Percentiles rank a stretch among this genome's conserved stretches.
Conservation (phyloP, 2,113 vertebrate genomes). For the Osmerus eperlanus region DNA sequence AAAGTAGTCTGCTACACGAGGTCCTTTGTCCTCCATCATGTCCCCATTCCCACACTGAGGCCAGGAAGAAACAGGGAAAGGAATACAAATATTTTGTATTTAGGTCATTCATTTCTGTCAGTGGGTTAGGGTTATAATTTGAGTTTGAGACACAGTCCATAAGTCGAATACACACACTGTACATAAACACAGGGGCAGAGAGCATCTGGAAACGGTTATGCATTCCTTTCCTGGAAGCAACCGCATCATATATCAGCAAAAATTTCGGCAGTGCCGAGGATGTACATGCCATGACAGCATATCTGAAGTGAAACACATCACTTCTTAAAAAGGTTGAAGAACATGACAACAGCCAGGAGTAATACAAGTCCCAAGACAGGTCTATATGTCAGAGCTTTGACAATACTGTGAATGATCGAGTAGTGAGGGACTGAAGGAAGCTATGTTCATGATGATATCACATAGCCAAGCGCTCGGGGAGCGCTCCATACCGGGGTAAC, state of each 20-base stretch:
- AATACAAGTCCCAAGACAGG: not conserved
- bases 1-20: constrained; percentile 98
- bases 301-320: constrained; percentile 56
- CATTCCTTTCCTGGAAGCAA: constrained; percentile 52
- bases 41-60: constrained; percentile 79
- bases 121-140: too few relatives aligned
- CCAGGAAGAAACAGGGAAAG: constrained; percentile 46
- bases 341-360: constrained; percentile 15
- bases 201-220: constrained; percentile 68
- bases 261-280: constrained; percentile 43
- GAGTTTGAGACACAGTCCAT: not conserved
- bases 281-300: constrained; percentile 43
- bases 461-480: constrained; percentile 31
- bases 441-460: constrained; percentile 44
- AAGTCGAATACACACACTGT: constrained; percentile 18
- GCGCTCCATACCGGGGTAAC: constrained; percentile 27
- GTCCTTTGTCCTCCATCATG: constrained; percentile 98
- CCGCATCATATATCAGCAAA: constrained; percentile 52
- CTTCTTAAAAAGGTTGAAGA: constrained; percentile 15
- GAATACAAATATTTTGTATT: too few relatives aligned
- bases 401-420: constrained; percentile 27
- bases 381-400: constrained; percentile 26
- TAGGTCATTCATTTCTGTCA: too few relatives aligned
- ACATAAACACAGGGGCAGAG: constrained; percentile 22
- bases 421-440: constrained; percentile 34